phyloP scores from a whole-genome alignment of 2,797 vertebrate species.

The Peromyscus melanophrys region DNA sequence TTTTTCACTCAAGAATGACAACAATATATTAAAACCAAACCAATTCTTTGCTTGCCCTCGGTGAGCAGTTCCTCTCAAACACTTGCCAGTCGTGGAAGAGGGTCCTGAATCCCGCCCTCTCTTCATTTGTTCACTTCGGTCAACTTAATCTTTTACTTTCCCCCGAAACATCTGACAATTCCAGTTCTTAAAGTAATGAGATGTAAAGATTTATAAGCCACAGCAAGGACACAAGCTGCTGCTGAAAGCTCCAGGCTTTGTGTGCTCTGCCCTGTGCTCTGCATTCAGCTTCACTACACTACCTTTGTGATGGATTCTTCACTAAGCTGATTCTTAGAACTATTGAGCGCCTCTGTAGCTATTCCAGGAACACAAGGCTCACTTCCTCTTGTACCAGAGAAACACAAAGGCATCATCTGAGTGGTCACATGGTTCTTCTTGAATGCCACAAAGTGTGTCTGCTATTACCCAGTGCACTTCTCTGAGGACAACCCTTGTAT shows the following conservation, averaged over 20 bases:
- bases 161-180: conserved; percentile 22
- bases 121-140: conserved; percentile 20
- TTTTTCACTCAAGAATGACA: background rate
- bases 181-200: background rate
- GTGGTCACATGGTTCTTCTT: background rate
- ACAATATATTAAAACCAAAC: background rate
- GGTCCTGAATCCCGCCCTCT: background rate
- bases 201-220: background rate
- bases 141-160: background rate
- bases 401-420: background rate
- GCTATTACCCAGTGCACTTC: background rate
- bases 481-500: background rate
- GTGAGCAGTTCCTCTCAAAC: background rate
- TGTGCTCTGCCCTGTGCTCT: background rate
- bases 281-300: background rate
- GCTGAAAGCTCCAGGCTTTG: background rate
- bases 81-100: background rate
- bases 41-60: conserved; percentile 3
- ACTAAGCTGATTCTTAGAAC: conserved; percentile 29
- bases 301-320: conserved; percentile 45
- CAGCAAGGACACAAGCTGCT: background rate
- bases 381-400: background rate
- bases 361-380: background rate
- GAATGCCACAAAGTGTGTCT: background rate
- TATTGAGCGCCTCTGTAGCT: background rate